Evolutionary conservation across 2,797 vertebrate genomes (phyloP).

Genomic region (Tangara arthus): DNA sequence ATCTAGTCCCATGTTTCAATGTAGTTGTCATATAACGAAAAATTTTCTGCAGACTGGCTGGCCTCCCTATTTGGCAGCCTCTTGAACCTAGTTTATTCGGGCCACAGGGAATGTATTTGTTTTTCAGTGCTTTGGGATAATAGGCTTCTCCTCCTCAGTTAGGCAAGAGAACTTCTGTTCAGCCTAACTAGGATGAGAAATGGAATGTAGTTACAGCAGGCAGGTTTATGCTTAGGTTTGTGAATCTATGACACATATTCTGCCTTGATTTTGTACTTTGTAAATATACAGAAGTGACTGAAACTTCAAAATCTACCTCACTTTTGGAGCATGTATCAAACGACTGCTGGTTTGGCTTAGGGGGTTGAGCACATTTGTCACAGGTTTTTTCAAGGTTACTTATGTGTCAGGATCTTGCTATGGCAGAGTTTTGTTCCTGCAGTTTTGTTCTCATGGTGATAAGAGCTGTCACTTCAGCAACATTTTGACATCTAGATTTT

Average conservation of each 20-base stretch:
- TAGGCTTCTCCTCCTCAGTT: background rate
- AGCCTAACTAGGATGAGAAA: background rate
- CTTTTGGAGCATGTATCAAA: background rate
- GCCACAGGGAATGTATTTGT: background rate
- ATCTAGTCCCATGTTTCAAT: background rate
- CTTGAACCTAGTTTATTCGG: background rate
- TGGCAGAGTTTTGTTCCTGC: background rate
- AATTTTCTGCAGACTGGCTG: background rate
- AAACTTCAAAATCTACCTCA: background rate
- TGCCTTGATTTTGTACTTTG: background rate
- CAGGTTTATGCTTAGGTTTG: background rate
- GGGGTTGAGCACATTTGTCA: background rate
- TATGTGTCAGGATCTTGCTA: background rate
- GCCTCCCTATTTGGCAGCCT: background rate
- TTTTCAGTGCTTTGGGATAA: background rate
- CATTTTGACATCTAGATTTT: background rate
- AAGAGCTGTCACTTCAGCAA: background rate
- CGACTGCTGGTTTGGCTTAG: background rate
- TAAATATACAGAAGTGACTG: background rate
- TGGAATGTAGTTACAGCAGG: background rate
- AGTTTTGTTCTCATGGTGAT: slow-evolving; percentile 1
- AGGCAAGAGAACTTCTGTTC: background rate
- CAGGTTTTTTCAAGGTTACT: background rate
- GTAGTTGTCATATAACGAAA: background rate
- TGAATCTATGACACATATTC: background rate